phyloP scores from a whole-genome alignment of 2,797 vertebrate species.

The Scomberomorus guttatus region DNA sequence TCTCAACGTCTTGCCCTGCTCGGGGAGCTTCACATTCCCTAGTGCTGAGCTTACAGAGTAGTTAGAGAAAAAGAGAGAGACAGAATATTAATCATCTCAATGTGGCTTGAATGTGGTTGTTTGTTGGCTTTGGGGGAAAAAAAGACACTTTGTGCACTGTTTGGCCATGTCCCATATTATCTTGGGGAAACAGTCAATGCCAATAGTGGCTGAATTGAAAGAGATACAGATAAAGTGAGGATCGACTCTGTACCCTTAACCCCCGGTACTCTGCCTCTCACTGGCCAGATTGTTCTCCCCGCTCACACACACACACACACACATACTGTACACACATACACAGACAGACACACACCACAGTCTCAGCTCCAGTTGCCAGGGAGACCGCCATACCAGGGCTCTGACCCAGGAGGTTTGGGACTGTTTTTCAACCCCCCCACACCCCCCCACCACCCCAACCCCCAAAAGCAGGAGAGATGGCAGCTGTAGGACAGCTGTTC shows the following conservation, averaged over 20 bases:
- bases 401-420: conserved; percentile 93
- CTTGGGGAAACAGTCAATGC: conserved; percentile 25
- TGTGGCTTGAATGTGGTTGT: conserved; percentile 30
- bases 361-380: conserved; percentile 92
- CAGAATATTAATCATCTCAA: conserved; percentile 50
- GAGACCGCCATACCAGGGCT: conserved; percentile 96
- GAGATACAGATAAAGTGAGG: conserved; percentile 53
- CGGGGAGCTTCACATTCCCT: conserved; percentile 77
- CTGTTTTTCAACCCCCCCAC: conserved; percentile 83
- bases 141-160: conserved; percentile 7
- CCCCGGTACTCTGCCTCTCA: conserved; percentile 79
- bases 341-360: conserved; percentile 69
- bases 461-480: conserved; percentile 86
- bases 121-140: conserved; percentile 23
- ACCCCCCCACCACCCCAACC: conserved; percentile 76
- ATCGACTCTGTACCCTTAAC: conserved; percentile 53
- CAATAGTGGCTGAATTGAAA: conserved; percentile 22
- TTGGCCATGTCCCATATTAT: neutral
- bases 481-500: conserved; percentile 97
- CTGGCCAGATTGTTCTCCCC: conserved; percentile 88
- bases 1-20: conserved; percentile 53
- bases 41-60: conserved; percentile 72
- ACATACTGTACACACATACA: conserved; percentile 55
- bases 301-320: conserved; percentile 25
- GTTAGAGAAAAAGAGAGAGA: conserved; percentile 40